Conservation (phyloP, 92 coral and sea anemone species). For the Chrysogorgia sp. region DNA sequence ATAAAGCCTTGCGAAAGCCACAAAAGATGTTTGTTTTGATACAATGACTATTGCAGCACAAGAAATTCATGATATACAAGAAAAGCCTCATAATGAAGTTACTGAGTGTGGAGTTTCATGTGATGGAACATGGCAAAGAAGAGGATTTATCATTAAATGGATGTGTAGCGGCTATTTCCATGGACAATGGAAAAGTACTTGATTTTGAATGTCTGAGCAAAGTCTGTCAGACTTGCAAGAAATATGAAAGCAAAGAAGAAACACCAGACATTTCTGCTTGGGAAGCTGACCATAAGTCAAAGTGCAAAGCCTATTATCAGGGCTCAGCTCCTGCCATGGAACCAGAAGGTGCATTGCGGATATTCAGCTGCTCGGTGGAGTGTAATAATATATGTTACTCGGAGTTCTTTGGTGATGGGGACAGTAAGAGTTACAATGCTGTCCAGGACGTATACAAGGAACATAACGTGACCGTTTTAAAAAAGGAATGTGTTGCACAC, state of each 20-base stretch:
- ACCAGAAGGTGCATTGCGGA: conserved; percentile 51
- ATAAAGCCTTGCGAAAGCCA: conserved; percentile 48
- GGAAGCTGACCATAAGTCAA: background rate
- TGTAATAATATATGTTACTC: conserved; percentile 37
- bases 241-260: conserved; percentile 29
- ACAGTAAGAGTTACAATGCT: conserved; percentile 52
- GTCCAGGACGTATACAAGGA: background rate
- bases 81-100: conserved; percentile 1
- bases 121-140: conserved; percentile 45
- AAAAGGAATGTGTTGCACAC: conserved; percentile 52
- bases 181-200: conserved; percentile 52
- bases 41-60: conserved; percentile 53
- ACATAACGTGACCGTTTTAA: conserved; percentile 17
- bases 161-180: conserved; percentile 55
- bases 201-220: conserved; percentile 51
- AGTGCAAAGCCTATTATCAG: conserved; percentile 12
- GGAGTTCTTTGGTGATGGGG: conserved; percentile 59
- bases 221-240: conserved; percentile 36
- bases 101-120: conserved; percentile 39
- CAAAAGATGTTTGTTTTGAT: conserved; percentile 19
- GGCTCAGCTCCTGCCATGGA: conserved; percentile 62
- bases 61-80: conserved; percentile 36
- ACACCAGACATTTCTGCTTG: conserved; percentile 48
- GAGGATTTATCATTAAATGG: conserved; percentile 55
- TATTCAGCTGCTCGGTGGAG: conserved; percentile 34